Evolutionary conservation across 1,140 invertebrate species (phyloP).

Genomic region (Halotydeus destructor): DNA sequence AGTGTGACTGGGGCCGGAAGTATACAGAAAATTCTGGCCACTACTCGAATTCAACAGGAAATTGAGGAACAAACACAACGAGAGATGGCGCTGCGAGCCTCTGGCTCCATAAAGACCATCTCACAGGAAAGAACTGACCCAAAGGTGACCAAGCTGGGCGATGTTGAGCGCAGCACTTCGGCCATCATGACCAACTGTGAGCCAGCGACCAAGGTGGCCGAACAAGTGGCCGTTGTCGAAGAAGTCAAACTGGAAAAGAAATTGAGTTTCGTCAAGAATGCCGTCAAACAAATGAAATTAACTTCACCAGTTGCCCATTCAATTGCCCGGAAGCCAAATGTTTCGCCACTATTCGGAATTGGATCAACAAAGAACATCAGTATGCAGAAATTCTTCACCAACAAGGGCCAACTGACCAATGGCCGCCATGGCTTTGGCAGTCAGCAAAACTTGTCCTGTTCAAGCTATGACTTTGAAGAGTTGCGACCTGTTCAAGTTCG

Average conservation of each 20-base stretch:
- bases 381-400: conserved; percentile 52
- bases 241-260: too few relatives aligned
- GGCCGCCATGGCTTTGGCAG: neutral
- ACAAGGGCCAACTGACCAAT: conserved; percentile 35
- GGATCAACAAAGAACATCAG: conserved; percentile 31
- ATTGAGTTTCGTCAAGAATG: too few relatives aligned
- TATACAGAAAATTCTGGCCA: conserved; percentile 24
- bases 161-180: too few relatives aligned
- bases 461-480: neutral
- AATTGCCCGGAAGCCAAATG: too few relatives aligned
- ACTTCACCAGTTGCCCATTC: too few relatives aligned
- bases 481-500: neutral
- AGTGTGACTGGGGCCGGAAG: conserved; percentile 11
- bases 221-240: too few relatives aligned
- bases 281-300: too few relatives aligned
- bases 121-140: conserved; percentile 24
- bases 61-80: conserved; percentile 26
- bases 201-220: too few relatives aligned
- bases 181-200: too few relatives aligned
- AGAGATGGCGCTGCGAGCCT: conserved; percentile 24
- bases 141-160: too few relatives aligned
- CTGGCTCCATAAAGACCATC: conserved; percentile 24
- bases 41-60: conserved; percentile 26
- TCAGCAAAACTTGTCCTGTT: neutral
- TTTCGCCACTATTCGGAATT: neutral